A percentile compares a stretch with the other conserved stretches of the same genome.
Conservation (phyloP, 2,888 invertebrate species). For the Clostera curtula region DNA sequence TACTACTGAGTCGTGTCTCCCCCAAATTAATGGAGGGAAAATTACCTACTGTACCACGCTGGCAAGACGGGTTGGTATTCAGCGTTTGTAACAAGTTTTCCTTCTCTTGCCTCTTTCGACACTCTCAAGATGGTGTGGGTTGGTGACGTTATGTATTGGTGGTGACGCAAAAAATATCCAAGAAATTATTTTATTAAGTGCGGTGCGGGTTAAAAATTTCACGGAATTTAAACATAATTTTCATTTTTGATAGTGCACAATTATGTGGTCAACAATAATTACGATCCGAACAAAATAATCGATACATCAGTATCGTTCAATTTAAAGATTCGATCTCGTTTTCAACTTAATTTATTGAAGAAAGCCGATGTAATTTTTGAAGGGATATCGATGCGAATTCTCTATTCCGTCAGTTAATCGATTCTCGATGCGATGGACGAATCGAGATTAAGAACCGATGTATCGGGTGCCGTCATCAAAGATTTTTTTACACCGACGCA, state of each 20-base stretch:
- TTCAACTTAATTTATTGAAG: constrained; percentile 29
- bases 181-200: too few relatives aligned
- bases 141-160: too few relatives aligned
- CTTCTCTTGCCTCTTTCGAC: too few relatives aligned
- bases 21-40: too few relatives aligned
- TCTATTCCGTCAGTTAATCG: constrained; percentile 37
- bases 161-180: too few relatives aligned
- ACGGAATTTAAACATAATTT: too few relatives aligned
- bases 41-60: too few relatives aligned
- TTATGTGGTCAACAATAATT: constrained; percentile 13
- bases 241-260: constrained; percentile 2
- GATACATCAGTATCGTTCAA: constrained; percentile 17
- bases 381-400: constrained; percentile 30
- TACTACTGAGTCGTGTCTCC: too few relatives aligned
- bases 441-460: constrained; percentile 38
- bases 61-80: too few relatives aligned
- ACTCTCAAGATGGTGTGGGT: too few relatives aligned
- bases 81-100: too few relatives aligned
- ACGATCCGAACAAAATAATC: constrained; percentile 10
- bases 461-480: constrained; percentile 26
- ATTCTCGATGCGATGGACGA: constrained; percentile 36
- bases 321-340: constrained; percentile 27
- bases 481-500: constrained; percentile 24
- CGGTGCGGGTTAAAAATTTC: too few relatives aligned
- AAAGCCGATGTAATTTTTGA: constrained; percentile 23